phyloP scores from a whole-genome alignment of 2,888 invertebrate species.

The Chloromyia formosa region DNA sequence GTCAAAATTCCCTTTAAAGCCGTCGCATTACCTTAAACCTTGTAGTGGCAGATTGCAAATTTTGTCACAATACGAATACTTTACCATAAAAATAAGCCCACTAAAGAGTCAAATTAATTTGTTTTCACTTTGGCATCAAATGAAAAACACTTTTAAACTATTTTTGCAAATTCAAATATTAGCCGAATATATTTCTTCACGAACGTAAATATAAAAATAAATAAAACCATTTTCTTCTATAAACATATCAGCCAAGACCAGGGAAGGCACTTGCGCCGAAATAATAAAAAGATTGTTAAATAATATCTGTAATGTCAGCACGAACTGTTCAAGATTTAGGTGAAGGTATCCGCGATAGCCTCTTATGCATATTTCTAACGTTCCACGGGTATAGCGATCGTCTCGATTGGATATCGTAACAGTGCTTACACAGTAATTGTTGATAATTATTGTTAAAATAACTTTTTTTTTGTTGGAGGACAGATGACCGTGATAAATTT shows the following conservation, averaged over 20 bases:
- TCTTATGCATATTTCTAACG: neutral
- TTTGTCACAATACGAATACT: no score
- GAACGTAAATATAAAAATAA: neutral
- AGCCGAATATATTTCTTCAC: no score
- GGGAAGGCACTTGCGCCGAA: constrained; percentile 4
- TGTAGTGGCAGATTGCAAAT: no score
- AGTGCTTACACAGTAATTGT: constrained; percentile 13
- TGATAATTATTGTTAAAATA: constrained; percentile 10
- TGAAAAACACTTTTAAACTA: no score
- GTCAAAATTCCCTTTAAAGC: no score
- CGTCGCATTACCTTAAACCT: no score
- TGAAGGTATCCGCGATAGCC: constrained; percentile 34
- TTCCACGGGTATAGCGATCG: constrained; percentile 6
- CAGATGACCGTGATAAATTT: constrained; percentile 40
- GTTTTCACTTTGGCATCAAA: no score
- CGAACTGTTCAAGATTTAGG: constrained; percentile 29
- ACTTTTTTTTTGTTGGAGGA: constrained; percentile 33
- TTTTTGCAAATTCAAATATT: no score
- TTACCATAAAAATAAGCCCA: no score
- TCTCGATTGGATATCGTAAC: constrained; percentile 17
- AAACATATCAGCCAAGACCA: no score
- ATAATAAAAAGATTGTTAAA: neutral
- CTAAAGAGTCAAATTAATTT: no score
- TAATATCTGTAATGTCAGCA: constrained; percentile 6
- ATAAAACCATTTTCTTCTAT: neutral